A percentile compares a stretch with the other conserved stretches of the same genome.
Evolutionary conservation across 2,113 vertebrate genomes (phyloP).

Genomic region (Sapajus apella): DNA sequence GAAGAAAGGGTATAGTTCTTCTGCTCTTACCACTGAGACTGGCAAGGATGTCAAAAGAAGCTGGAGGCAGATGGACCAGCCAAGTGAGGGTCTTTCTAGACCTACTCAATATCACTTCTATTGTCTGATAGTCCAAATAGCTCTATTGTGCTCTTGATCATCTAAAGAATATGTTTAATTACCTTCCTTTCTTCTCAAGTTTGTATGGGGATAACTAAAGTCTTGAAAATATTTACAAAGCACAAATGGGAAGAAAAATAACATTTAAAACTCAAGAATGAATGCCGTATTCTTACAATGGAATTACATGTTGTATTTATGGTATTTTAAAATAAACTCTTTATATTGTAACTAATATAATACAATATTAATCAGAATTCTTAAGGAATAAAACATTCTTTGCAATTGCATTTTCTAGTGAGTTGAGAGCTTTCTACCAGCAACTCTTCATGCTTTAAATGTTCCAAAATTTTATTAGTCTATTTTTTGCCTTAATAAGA

Average conservation of each 20-base stretch:
- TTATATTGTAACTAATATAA: not conserved
- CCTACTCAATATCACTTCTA: not conserved
- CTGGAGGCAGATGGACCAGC: not conserved
- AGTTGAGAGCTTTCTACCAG: not conserved
- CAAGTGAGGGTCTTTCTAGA: not conserved
- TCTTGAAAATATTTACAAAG: constrained; percentile 12
- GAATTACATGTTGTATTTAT: not conserved
- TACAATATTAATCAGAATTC: not conserved
- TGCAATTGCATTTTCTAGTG: not conserved
- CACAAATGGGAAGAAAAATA: not conserved
- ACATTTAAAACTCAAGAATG: not conserved
- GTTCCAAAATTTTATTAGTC: not conserved
- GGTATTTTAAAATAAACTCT: constrained; percentile 22
- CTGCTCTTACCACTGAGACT: not conserved
- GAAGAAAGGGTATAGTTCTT: not conserved
- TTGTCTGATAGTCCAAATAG: not conserved
- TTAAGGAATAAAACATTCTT: not conserved
- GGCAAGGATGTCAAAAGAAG: not conserved
- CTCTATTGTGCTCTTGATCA: not conserved
- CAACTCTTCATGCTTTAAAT: constrained; percentile 4
- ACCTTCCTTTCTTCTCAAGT: not conserved
- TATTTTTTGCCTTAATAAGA: not conserved
- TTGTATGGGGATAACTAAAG: not conserved
- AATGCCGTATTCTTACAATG: not conserved
- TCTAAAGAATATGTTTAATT: not conserved